A percentile compares a stretch with the other conserved stretches of the same genome.
Conservation (phyloP, 2,113 vertebrate genomes). For the Xiphorhynchus elegans region DNA sequence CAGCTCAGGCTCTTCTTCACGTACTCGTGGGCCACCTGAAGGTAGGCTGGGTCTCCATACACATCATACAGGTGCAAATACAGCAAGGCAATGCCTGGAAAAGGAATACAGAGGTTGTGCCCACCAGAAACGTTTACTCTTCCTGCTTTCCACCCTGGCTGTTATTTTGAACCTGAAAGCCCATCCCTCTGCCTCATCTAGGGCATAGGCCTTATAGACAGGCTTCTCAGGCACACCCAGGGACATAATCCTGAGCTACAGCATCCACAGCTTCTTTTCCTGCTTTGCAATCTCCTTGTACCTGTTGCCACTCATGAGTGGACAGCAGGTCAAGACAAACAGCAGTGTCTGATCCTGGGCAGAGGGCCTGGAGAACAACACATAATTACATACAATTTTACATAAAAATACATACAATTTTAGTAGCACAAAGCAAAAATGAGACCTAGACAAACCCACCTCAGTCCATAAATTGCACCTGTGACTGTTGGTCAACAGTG, state of each 20-base stretch:
- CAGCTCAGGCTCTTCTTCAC: slow-evolving; percentile 83
- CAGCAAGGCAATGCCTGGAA: slow-evolving; percentile 89
- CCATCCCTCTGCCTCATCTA: background rate
- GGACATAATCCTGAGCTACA: background rate
- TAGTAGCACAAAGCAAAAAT: background rate
- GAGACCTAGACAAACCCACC: background rate
- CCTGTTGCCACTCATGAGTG: background rate
- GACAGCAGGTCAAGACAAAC: background rate
- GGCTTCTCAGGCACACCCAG: background rate
- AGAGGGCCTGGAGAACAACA: background rate
- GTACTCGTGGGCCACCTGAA: slow-evolving; percentile 84
- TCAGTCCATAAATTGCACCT: background rate
- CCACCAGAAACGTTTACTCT: background rate
- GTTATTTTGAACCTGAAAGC: background rate
- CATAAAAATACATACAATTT: background rate
- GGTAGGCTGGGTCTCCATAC: slow-evolving; percentile 82
- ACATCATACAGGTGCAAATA: slow-evolving; percentile 90
- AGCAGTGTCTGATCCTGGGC: background rate
- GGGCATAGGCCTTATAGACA: background rate
- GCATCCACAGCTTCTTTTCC: background rate
- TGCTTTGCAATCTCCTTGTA: background rate
- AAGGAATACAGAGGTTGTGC: background rate
- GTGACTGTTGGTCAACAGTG: background rate
- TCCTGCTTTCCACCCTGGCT: rapidly evolving
- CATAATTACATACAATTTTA: background rate